phyloP scores from a whole-genome alignment of 2,888 invertebrate genomes.

The Leptarthrus brevirostris region DNA sequence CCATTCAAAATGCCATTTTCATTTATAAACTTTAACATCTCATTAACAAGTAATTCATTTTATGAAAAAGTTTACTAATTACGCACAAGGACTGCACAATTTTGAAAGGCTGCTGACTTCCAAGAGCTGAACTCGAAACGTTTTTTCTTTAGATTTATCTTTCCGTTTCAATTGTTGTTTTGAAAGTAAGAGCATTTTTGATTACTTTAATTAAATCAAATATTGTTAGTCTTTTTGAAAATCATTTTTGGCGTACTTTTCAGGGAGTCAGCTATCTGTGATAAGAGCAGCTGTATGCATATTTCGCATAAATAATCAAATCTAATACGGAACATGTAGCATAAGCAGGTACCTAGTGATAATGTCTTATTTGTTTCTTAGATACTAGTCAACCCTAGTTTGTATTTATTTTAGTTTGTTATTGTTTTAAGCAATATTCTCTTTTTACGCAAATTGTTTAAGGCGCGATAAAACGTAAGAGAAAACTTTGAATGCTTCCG shows the following conservation, averaged over 20 bases:
- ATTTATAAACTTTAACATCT: background rate
- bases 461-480: no score
- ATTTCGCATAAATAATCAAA: background rate
- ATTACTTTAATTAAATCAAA: no score
- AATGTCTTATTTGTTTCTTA: conserved; percentile 26
- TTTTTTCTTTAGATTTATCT: background rate
- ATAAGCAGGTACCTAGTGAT: conserved; percentile 1
- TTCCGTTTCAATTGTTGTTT: no score
- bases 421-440: background rate
- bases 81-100: conserved; percentile 39
- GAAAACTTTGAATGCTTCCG: no score
- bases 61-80: background rate
- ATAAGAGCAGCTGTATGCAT: conserved; percentile 19
- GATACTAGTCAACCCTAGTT: background rate
- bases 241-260: background rate
- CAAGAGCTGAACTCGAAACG: background rate
- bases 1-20: background rate
- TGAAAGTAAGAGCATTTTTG: no score
- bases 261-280: conserved; percentile 27
- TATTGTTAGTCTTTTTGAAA: no score
- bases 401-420: conserved; percentile 7
- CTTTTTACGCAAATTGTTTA: no score
- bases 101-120: conserved; percentile 13
- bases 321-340: background rate
- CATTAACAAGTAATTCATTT: no score